A percentile compares a stretch with the other conserved stretches of the same genome.
Evolutionary conservation across 2,888 invertebrate genomes (phyloP).

Genomic region (Serrognathus titanus): DNA sequence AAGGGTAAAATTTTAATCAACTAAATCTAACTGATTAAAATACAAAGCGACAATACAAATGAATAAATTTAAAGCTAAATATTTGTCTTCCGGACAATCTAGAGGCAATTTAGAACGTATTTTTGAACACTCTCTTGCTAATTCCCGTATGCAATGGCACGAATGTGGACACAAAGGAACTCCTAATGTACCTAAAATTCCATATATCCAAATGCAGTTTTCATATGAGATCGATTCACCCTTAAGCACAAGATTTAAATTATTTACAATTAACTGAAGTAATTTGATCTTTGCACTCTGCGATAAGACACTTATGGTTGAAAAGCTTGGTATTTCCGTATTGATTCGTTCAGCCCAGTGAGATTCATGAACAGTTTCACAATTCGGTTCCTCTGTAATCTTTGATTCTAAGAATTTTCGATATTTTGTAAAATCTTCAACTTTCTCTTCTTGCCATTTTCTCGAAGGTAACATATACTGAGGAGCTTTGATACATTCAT

Average conservation of each 20-base stretch:
- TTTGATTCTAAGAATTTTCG: conserved; percentile 42
- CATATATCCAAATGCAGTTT: conserved; percentile 62
- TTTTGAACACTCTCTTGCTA: conserved; percentile 55
- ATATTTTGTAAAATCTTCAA: conserved; percentile 63
- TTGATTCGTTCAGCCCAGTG: conserved; percentile 25
- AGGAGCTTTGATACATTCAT: conserved; percentile 51
- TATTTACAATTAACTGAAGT: conserved; percentile 32
- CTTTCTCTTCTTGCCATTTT: conserved; percentile 68
- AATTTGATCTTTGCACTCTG: conserved; percentile 35
- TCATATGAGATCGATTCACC: conserved; percentile 46
- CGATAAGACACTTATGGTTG: conserved; percentile 30
- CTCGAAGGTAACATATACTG: conserved; percentile 45
- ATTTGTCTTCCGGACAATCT: conserved; percentile 45
- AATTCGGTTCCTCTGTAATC: conserved; percentile 19
- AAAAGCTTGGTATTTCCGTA: conserved; percentile 30
- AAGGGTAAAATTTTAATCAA: conserved; percentile 47
- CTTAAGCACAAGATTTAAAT: conserved; percentile 26
- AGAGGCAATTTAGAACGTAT: conserved; percentile 38
- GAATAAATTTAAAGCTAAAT: conserved; percentile 63
- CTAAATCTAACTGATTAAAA: conserved; percentile 72
- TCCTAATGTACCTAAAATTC: conserved; percentile 57
- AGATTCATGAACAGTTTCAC: conserved; percentile 21
- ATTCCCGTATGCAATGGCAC: conserved; percentile 55
- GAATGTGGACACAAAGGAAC: conserved; percentile 60
- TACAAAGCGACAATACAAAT: conserved; percentile 73